Base-by-base conservation (phyloP, 1,140 invertebrate genomes). In the Andrena cerasifolii region DNA sequence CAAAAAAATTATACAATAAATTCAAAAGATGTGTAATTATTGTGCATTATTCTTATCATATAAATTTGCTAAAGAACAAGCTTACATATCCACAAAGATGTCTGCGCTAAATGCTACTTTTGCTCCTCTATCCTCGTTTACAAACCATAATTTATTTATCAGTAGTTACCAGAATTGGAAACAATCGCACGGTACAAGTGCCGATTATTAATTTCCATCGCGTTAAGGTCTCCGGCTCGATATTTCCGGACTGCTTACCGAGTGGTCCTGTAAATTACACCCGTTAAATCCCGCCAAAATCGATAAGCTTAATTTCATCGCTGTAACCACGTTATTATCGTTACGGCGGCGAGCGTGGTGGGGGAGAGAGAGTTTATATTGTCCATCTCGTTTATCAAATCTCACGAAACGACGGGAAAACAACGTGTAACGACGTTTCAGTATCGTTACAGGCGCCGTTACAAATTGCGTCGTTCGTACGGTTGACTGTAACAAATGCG, bases 231-330 rank as follows among this genome's bases (percentile, higher is more conserved):
- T 47, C 14, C 40, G 8, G 31, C 24, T 14, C 26, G 18, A 33
- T 49, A 67, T 56, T 24, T 43, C 51, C 16, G 14, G 10, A 36
- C 43, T 40, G 73, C 40, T 67, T 67, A 67, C 58, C 53, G 62
- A 7, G n/a, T 10, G 33, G 5, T 58, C 21, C 33, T 58, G 40
- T 49, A 67, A 67, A 75, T 54, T 75, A 65, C 36, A 5, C 3
- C 51, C 40, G 28, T 58, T 68, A 58, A 75, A 75, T 67, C 36
- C 16, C 1, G n/a, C 8, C 47, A 7, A 58, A 58, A 75, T 75
- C 73, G 73, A 75, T 75, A 67, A 67, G 53, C 73, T 75, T 56
- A 58, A 75, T 75, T 75, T 67, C 26, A 75, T 75, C 62, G 53
- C 2, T 47, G 66, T 59, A 31, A 70, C 74, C 31, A n/a, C 56